Evolutionary conservation across 2,888 invertebrate species (phyloP), one percentile per base, ranked within the genome.

Genomic region (Pristionchus arcanus): DNA sequence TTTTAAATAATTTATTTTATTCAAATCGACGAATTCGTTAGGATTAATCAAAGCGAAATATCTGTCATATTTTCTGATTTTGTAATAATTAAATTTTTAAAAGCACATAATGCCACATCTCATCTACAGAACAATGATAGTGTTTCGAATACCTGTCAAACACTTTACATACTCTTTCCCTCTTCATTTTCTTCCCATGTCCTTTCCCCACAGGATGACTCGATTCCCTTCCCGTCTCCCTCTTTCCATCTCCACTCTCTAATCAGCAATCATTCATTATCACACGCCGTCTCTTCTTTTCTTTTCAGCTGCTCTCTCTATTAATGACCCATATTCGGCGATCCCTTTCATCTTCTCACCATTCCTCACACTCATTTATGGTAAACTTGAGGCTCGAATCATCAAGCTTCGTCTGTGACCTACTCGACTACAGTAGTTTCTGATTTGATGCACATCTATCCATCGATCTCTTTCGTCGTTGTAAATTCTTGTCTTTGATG

Each of bases 211-310:
- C 49, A n/a, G 63, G 81, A 81, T 81, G 81, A 81, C 81, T 37
- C 74, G 21, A 37, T 77, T 25, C 42, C 74, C 42, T 21, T 31
- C 25, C 37, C 74, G 15, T 71, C 42, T 84, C 31, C 31, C 85
- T 85, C 85, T 85, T 34, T 59, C 49, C 21, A 28, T 84, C 84
- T 84, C 53, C 34, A 63, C 83, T 59, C 85, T 85, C 85, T 85
- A 59, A 63, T 66, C 66, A 59, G 59, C 59, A 25, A 59, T 85
- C 85, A 63, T 66, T 85, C 85, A 63, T 66, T 85, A 59, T 85
- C 85, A 63, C 85, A 63, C 85, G 34, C 63, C 66, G 28, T 59
- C 55, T 84, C 34, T 34, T 53, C 55, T 63, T 59, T 59, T 34
- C 34, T 34, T 16, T 85, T 85, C 85, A 59, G 63, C 59, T 59